Percentiles rank a stretch among this genome's conserved stretches.
Conservation (phyloP, 2,888 invertebrate genomes). For the Cinara cedri region DNA sequence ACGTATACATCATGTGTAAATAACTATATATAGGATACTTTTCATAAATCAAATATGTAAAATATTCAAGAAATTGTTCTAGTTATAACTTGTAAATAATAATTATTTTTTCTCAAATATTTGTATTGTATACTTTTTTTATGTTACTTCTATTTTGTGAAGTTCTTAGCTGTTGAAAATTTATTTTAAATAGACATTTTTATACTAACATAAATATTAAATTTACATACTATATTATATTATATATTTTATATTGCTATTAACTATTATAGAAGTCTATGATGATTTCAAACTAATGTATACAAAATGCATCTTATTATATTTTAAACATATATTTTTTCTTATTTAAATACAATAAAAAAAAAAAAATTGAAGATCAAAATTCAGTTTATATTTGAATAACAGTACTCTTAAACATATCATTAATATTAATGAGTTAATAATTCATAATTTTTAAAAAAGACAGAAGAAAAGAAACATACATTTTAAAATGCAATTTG, state of each 20-base stretch:
- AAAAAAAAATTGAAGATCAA: background rate
- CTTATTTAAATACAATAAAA: background rate
- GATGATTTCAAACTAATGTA: background rate
- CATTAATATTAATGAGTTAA: too few relatives aligned
- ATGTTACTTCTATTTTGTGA: background rate
- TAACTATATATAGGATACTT: background rate
- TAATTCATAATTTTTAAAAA: background rate
- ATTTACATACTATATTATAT: too few relatives aligned
- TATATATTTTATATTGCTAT: too few relatives aligned
- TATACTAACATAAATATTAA: background rate
- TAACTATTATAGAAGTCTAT: background rate
- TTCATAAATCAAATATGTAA: background rate
- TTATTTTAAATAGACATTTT: slow-evolving; percentile 17
- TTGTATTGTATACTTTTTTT: background rate
- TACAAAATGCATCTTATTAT: background rate
- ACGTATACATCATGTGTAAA: background rate
- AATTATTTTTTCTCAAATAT: background rate
- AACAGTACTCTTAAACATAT: too few relatives aligned
- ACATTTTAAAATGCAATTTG: too few relatives aligned
- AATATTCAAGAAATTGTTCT: background rate
- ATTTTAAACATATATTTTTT: background rate
- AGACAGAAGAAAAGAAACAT: background rate
- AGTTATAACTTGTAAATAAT: slow-evolving; percentile 8
- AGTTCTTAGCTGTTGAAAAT: background rate
- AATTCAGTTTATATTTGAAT: background rate